phyloP scores from a whole-genome alignment of 2,797 vertebrate genomes.

The Fundulus diaphanus region DNA sequence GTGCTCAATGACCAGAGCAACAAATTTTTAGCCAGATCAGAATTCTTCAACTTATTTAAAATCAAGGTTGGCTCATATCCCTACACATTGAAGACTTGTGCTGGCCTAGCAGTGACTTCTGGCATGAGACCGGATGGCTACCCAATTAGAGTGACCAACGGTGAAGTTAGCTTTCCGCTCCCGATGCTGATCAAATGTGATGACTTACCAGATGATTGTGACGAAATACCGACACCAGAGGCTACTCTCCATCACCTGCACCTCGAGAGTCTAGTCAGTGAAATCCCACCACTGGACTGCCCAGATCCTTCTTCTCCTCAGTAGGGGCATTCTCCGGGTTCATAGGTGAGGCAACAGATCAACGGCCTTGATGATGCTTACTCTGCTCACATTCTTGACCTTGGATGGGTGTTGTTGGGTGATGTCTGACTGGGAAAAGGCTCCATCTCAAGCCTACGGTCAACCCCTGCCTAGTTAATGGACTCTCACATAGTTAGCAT shows the following conservation, averaged over 20 bases:
- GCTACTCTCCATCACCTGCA: not conserved
- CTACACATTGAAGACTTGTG: conserved; percentile 13
- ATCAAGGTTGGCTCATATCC: not conserved
- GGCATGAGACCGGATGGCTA: not conserved
- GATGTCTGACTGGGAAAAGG: not conserved
- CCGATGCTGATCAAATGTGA: conserved; percentile 1
- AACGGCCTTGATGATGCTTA: not conserved
- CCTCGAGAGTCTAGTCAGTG: not conserved
- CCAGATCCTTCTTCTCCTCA: not conserved
- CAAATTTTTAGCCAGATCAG: not conserved
- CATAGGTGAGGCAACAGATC: conserved; percentile 4
- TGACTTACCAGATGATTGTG: not conserved
- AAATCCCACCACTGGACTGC: not conserved
- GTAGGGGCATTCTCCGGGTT: not conserved
- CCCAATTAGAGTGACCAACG: not conserved
- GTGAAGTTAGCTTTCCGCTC: not conserved
- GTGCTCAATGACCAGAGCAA: not conserved
- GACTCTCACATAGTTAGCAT: no score
- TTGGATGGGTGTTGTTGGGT: not conserved
- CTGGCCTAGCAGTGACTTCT: not conserved
- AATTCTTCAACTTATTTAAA: conserved; percentile 3
- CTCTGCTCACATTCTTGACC: not conserved
- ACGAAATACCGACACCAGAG: conserved; percentile 9
- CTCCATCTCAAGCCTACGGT: no score
- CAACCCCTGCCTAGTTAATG: no score